Evolutionary conservation across 2,888 invertebrate genomes (phyloP).

Genomic region (Drosophila helvetica): DNA sequence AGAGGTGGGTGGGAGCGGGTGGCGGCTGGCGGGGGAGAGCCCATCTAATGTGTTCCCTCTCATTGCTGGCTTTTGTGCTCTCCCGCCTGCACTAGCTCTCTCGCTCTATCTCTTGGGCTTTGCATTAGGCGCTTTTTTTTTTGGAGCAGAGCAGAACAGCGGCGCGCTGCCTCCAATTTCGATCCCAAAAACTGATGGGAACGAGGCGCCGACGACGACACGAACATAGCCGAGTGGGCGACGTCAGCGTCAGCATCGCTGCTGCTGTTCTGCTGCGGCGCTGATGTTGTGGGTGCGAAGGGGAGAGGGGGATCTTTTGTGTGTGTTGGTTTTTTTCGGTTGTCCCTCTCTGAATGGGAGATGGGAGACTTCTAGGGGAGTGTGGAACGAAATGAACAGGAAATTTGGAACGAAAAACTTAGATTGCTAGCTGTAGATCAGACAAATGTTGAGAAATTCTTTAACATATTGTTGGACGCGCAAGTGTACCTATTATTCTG

Average conservation of each 20-base stretch:
- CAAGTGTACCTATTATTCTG: slow-evolving; percentile 31
- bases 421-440: slow-evolving; percentile 14
- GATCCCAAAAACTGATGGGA: slow-evolving; percentile 17
- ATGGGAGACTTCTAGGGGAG: too few species aligned
- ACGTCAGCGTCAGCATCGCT: neutral
- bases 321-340: neutral
- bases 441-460: too few species aligned
- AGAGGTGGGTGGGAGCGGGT: neutral
- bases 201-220: neutral
- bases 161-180: slow-evolving; percentile 32
- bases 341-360: too few species aligned
- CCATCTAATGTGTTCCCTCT: slow-evolving; percentile 56
- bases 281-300: slow-evolving; percentile 17
- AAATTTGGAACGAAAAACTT: too few species aligned
- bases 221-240: slow-evolving; percentile 10
- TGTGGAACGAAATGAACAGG: too few species aligned
- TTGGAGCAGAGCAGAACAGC: slow-evolving; percentile 20
- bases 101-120: slow-evolving; percentile 6
- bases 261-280: neutral
- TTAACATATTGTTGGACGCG: too few species aligned
- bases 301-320: slow-evolving; percentile 34
- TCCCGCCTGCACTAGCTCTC: neutral
- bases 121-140: slow-evolving; percentile 27
- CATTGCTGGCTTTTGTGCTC: slow-evolving; percentile 1
- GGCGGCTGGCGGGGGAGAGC: neutral